Conservation (phyloP, 1,140 invertebrate genomes). For the Brachionus angularis region DNA sequence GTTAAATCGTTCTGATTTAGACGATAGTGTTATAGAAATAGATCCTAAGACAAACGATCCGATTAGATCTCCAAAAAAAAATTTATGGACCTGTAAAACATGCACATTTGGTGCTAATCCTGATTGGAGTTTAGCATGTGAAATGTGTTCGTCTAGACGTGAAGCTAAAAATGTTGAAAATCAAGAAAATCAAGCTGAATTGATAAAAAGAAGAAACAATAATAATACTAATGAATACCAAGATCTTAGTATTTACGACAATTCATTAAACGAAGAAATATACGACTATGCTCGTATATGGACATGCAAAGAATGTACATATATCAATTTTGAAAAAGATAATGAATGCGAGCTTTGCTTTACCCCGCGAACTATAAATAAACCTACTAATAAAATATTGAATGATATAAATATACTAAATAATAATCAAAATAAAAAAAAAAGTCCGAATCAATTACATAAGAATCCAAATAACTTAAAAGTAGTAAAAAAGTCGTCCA, state of each 20-base stretch:
- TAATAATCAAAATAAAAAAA: no score
- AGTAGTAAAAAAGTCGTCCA: background rate
- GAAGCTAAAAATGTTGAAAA: background rate
- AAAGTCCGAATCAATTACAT: no score
- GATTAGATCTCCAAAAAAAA: background rate
- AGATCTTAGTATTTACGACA: background rate
- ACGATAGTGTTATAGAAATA: conserved; percentile 40
- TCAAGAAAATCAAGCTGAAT: background rate
- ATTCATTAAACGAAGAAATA: conserved; percentile 8
- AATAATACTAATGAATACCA: no score
- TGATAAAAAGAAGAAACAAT: no score
- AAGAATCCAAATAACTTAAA: no score
- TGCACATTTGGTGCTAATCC: conserved; percentile 31
- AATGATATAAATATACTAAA: no score
- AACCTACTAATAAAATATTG: background rate
- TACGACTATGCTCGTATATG: conserved; percentile 40
- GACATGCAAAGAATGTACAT: conserved; percentile 29
- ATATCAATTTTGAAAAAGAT: conserved; percentile 10
- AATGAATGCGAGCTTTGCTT: background rate
- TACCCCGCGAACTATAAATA: background rate
- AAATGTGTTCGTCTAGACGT: background rate
- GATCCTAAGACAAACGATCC: conserved; percentile 11
- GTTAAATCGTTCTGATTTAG: background rate
- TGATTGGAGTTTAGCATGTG: background rate
- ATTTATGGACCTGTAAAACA: background rate